Percentiles rank a stretch among this genome's conserved stretches.
Evolutionary conservation across 1,140 invertebrate species (phyloP).

Genomic region (Sinella curviseta): DNA sequence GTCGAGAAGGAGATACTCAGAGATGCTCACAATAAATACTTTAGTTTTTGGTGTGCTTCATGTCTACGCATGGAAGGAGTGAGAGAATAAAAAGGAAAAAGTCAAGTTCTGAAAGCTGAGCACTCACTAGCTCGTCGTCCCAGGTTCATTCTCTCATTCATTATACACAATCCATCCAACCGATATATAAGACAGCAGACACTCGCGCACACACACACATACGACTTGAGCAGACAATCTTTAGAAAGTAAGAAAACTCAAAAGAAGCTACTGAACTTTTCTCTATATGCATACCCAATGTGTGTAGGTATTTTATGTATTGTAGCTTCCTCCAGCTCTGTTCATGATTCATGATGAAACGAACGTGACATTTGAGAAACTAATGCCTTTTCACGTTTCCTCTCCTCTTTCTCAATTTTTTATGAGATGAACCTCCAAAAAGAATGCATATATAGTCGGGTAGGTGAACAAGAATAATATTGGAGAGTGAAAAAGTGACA

Average conservation of each 20-base stretch:
- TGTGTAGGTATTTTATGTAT: background rate
- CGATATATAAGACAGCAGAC: background rate
- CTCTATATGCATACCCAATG: background rate
- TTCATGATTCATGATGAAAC: constrained; percentile 25
- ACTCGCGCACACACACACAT: background rate
- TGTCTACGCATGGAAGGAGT: too few species aligned
- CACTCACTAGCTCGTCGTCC: background rate
- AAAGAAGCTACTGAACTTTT: background rate
- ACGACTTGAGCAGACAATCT: background rate
- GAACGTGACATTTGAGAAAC: constrained; percentile 47
- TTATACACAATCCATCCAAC: background rate
- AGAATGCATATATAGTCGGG: background rate
- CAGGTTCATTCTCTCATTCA: background rate
- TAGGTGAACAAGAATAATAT: background rate
- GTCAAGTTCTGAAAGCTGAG: background rate
- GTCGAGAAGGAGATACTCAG: background rate
- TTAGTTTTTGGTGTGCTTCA: too few species aligned
- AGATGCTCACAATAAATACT: background rate
- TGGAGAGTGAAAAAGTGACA: background rate
- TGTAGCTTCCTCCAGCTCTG: background rate
- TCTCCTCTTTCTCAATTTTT: constrained; percentile 41
- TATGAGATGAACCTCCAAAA: constrained; percentile 30
- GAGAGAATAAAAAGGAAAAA: too few species aligned
- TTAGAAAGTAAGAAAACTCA: background rate
- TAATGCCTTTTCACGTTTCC: constrained; percentile 42